Evolutionary conservation across 2,888 invertebrate genomes (phyloP).

Genomic region (Sminthurinus aureus): DNA sequence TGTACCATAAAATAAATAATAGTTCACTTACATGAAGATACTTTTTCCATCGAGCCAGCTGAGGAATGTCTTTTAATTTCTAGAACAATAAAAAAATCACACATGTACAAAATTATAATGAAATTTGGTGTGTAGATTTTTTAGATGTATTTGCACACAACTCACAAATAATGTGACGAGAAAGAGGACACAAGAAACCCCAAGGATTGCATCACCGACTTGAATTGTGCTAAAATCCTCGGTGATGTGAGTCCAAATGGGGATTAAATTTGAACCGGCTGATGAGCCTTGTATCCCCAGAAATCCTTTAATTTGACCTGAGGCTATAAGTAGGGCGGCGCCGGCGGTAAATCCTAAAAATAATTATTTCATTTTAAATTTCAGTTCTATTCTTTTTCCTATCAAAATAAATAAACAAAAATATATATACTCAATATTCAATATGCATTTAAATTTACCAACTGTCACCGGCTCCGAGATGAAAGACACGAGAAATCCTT

Average conservation of each 20-base stretch:
- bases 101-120: not conserved
- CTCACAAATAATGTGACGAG: slow-evolving; percentile 67
- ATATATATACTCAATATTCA: too few species aligned
- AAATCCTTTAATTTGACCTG: slow-evolving; percentile 78
- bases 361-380: too few species aligned
- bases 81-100: slow-evolving; percentile 63
- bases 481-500: slow-evolving; percentile 82
- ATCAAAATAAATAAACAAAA: too few species aligned
- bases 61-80: slow-evolving; percentile 72
- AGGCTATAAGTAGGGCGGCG: slow-evolving; percentile 83
- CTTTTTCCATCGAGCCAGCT: slow-evolving; percentile 66
- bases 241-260: slow-evolving; percentile 53
- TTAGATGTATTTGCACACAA: too few species aligned
- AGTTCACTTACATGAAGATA: slow-evolving; percentile 77
- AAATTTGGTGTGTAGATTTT: too few species aligned
- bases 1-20: too few species aligned
- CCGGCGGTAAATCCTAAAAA: slow-evolving; percentile 86
- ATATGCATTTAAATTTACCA: too few species aligned
- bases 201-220: slow-evolving; percentile 47
- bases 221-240: slow-evolving; percentile 45
- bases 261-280: slow-evolving; percentile 52
- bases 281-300: slow-evolving; percentile 66
- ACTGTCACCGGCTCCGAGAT: too few species aligned
- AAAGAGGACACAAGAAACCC: slow-evolving; percentile 74
- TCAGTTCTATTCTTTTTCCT: too few species aligned